Conservation (phyloP, 2,888 invertebrate species). For the Apodemia duryi region DNA sequence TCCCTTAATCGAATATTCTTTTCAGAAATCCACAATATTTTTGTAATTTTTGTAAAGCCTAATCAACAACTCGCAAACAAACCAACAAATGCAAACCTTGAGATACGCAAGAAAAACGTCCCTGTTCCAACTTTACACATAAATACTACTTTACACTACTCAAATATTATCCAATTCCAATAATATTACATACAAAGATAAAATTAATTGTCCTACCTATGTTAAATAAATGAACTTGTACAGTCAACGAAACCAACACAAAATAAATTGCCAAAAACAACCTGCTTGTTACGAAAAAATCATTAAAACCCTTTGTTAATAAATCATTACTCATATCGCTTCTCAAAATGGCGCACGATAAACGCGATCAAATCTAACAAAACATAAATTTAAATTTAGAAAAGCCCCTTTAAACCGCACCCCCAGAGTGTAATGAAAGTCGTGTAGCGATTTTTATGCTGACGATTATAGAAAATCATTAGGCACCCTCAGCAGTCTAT, state of each 20-base stretch:
- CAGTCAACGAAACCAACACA: background rate
- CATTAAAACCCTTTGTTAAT: slow-evolving; percentile 54
- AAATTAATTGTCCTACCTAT: no score
- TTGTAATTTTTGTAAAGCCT: no score
- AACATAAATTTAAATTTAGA: slow-evolving; percentile 79
- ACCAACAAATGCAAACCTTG: no score
- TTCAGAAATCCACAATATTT: no score
- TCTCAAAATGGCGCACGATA: slow-evolving; percentile 59
- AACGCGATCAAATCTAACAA: slow-evolving; percentile 75
- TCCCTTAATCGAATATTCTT: no score
- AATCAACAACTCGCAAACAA: no score
- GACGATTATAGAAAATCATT: slow-evolving; percentile 15
- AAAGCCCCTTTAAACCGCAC: slow-evolving; percentile 51
- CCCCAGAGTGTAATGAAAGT: slow-evolving; percentile 51
- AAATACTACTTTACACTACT: no score
- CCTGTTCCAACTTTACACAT: no score
- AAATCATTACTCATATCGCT: slow-evolving; percentile 68
- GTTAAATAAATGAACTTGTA: no score
- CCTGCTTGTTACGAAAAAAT: slow-evolving; percentile 32
- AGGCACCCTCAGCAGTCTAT: background rate
- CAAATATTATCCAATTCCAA: no score
- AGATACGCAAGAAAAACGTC: no score
- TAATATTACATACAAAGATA: no score
- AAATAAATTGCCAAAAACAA: background rate
- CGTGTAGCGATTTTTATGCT: slow-evolving; percentile 40